phyloP scores from a whole-genome alignment of 2,888 invertebrate genomes.

The Ectobius pallidus region DNA sequence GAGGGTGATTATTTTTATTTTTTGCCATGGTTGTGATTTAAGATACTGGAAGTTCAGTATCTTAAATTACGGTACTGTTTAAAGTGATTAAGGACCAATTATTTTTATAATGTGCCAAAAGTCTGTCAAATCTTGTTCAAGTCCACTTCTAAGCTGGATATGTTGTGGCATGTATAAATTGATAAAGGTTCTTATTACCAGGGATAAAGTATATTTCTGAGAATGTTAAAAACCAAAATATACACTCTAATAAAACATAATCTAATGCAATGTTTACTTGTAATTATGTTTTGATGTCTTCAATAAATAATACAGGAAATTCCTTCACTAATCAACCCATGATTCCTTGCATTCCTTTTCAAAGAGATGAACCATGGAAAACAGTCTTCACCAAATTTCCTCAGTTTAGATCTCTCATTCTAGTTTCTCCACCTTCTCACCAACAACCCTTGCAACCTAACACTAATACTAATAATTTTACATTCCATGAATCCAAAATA shows the following conservation, averaged over 20 bases:
- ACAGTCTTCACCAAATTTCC: no score
- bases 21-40: conserved; percentile 21
- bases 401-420: no score
- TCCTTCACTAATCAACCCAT: no score
- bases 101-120: conserved; percentile 35
- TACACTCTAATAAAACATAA: conserved; percentile 1
- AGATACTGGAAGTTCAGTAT: neutral
- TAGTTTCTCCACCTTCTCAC: no score
- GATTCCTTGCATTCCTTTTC: no score
- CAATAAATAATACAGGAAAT: no score
- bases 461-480: no score
- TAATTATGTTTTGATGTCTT: neutral
- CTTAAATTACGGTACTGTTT: no score
- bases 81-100: no score
- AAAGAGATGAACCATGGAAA: no score
- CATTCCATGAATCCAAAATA: no score
- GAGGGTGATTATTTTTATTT: neutral
- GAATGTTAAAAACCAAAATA: neutral
- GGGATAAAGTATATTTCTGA: conserved; percentile 20
- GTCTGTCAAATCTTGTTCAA: conserved; percentile 19
- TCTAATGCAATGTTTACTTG: neutral
- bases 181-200: conserved; percentile 10
- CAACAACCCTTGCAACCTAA: no score
- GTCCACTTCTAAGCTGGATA: conserved; percentile 1
- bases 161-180: conserved; percentile 23